Percentiles rank a stretch among this genome's conserved stretches.
These are phyloP conservation scores for Gobiocypris rarus DNA, from an alignment of 2,113 vertebrate genomes.

Conservation along the genomic window DNA sequence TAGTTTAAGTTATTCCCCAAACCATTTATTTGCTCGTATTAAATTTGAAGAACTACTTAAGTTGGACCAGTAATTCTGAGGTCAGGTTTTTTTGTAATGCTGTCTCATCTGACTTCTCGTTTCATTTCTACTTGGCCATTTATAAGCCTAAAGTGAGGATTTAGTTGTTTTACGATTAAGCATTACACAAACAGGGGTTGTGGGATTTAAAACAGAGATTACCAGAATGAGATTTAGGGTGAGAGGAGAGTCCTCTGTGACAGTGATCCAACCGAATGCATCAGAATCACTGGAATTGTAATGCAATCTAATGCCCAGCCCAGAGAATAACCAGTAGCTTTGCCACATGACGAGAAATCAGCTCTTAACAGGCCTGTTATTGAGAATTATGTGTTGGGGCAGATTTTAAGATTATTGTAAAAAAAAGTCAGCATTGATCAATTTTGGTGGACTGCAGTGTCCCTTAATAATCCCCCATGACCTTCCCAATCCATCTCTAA, in stretches of 20 bases:
- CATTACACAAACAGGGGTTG: conserved; percentile 37
- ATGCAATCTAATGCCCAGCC: neutral
- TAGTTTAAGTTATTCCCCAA: neutral
- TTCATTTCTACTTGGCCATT: neutral
- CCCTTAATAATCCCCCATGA: conserved; percentile 55
- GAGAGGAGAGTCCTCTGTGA: conserved; percentile 14
- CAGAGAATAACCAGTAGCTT: neutral
- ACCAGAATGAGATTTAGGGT: conserved; percentile 32
- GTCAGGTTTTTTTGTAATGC: neutral
- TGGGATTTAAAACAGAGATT: conserved; percentile 44
- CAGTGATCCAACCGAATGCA: conserved; percentile 26
- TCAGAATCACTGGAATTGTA: neutral
- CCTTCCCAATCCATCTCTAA: conserved; percentile 13
- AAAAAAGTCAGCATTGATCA: conserved; percentile 50
- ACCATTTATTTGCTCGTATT: neutral
- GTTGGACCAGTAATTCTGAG: neutral
- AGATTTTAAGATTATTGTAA: conserved; percentile 10
- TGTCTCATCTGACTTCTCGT: conserved; percentile 6
- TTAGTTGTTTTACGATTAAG: conserved; percentile 30
- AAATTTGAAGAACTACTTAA: neutral
- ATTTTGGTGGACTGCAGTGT: conserved; percentile 56
- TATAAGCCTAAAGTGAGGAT: conserved; percentile 45
- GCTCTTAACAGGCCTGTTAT: neutral
- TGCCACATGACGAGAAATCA: neutral
- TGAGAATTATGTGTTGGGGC: neutral